Evolutionary conservation across 2,797 vertebrate genomes (phyloP).

Genomic region (Calcarius lapponicus): DNA sequence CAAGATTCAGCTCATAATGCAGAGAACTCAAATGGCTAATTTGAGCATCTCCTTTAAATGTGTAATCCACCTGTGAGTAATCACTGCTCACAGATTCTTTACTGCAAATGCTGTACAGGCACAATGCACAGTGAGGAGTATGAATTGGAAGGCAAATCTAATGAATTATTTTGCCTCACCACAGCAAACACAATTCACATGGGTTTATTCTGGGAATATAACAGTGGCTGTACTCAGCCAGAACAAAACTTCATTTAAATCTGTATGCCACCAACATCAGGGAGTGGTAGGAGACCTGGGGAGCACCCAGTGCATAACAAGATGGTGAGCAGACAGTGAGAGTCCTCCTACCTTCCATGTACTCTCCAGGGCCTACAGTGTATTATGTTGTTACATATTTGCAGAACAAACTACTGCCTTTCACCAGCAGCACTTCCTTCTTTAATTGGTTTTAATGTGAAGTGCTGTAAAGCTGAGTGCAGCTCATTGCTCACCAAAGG

Average conservation of each 20-base stretch:
- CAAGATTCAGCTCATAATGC: neutral
- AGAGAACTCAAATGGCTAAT: neutral
- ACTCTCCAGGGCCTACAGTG: too few species aligned
- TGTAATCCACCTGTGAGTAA: neutral
- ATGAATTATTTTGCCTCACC: neutral
- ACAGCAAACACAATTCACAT: neutral
- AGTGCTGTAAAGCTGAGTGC: neutral
- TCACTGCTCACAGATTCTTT: neutral
- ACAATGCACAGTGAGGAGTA: neutral
- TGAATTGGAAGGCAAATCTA: neutral
- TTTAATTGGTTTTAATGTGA: neutral
- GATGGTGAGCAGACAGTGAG: neutral
- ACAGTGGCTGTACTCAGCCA: neutral
- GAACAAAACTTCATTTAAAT: neutral
- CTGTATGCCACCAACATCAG: neutral
- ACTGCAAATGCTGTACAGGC: neutral
- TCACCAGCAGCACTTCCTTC: neutral
- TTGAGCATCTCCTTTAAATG: neutral
- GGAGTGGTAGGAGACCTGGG: neutral
- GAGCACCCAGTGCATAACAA: neutral
- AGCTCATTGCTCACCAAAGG: neutral
- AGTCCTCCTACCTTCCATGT: neutral
- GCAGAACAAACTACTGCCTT: neutral
- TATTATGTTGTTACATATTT: neutral
- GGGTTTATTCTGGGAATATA: neutral